Conservation (phyloP, 1,140 invertebrate genomes). For the Drosophila pandora region DNA sequence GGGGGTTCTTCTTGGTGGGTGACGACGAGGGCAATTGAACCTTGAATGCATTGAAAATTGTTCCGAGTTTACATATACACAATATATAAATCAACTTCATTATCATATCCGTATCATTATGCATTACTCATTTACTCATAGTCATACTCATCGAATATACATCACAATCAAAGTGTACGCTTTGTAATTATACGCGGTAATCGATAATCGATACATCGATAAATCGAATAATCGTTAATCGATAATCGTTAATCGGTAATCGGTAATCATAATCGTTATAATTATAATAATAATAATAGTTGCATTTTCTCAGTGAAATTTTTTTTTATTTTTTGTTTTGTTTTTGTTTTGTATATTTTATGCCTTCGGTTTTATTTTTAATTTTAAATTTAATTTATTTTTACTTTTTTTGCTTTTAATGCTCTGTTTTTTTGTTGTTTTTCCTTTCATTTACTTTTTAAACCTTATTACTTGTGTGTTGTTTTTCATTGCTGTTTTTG, state of each 20-base stretch:
- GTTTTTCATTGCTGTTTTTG: constrained; percentile 36
- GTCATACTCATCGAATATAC: constrained; percentile 79
- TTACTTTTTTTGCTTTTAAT: constrained; percentile 49
- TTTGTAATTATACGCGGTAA: constrained; percentile 73
- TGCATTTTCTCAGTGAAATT: constrained; percentile 57
- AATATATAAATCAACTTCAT: constrained; percentile 82
- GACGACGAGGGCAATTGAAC: constrained; percentile 47
- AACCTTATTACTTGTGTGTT: constrained; percentile 19
- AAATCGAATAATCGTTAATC: constrained; percentile 50
- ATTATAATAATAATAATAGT: constrained; percentile 75
- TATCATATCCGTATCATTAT: constrained; percentile 82
- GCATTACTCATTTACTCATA: constrained; percentile 59
- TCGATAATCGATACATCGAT: constrained; percentile 36
- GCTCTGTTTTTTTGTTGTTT: constrained; percentile 46
- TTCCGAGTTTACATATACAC: constrained; percentile 63
- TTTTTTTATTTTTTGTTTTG: constrained; percentile 45
- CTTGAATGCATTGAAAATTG: constrained; percentile 55
- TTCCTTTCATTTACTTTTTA: constrained; percentile 17
- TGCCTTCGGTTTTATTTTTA: constrained; percentile 36
- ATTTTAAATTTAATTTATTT: constrained; percentile 43
- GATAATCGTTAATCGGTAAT: constrained; percentile 53
- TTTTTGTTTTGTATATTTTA: constrained; percentile 21
- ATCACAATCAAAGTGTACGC: constrained; percentile 82
- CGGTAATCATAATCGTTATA: constrained; percentile 71
- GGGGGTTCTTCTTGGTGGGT: constrained; percentile 28